Conservation (phyloP, 2,888 invertebrate species). For the Imbricaverruca yamaguchii region DNA sequence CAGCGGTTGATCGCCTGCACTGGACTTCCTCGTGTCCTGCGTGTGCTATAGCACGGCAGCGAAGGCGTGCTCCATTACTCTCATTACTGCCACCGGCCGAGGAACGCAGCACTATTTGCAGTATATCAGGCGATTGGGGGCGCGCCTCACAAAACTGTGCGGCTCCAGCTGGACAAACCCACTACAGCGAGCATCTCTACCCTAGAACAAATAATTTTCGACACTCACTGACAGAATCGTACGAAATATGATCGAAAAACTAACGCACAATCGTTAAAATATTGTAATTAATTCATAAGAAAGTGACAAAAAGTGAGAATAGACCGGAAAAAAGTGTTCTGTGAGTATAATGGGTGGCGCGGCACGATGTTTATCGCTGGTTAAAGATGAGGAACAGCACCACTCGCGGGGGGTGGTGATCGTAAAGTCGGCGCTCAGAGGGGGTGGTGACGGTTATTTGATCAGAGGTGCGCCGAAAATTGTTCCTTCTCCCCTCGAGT, state of each 20-base stretch:
- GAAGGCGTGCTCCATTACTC: background rate
- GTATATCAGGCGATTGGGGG: constrained; percentile 1
- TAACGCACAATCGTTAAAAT: constrained; percentile 17
- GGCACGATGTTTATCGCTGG: background rate
- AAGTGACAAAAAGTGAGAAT: constrained; percentile 8
- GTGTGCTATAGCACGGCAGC: background rate
- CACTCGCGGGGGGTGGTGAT: background rate
- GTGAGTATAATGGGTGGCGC: constrained; percentile 13
- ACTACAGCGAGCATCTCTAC: background rate
- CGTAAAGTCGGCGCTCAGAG: background rate
- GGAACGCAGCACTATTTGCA: constrained; percentile 3
- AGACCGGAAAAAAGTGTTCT: background rate
- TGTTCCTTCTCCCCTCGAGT: constrained; percentile 7
- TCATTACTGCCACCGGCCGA: background rate
- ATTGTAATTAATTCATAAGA: constrained; percentile 21
- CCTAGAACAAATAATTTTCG: constrained; percentile 18
- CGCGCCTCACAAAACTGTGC: constrained; percentile 1
- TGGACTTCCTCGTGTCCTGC: background rate
- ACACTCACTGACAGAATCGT: constrained; percentile 14
- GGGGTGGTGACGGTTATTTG: constrained; percentile 21
- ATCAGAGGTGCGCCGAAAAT: constrained; percentile 15
- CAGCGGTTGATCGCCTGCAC: no score
- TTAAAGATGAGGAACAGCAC: constrained; percentile 1
- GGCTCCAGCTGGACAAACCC: background rate
- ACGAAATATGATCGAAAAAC: constrained; percentile 17